These are phyloP conservation scores for Hemiscyllium ocellatum DNA, from an alignment of 2,113 vertebrate genomes.

Conservation along the genomic window DNA sequence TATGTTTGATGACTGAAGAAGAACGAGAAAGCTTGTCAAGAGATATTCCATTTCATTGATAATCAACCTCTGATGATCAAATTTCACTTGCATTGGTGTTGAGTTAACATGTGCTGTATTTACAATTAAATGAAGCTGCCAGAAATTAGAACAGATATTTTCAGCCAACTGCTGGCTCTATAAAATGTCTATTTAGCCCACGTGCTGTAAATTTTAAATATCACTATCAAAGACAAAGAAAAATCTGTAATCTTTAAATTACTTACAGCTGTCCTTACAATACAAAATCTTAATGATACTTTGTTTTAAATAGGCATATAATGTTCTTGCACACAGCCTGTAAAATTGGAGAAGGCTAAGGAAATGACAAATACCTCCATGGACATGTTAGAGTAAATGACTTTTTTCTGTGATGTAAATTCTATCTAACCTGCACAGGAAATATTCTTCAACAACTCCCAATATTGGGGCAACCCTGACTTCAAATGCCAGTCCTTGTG, in stretches of 20 bases:
- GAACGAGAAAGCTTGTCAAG: constrained; percentile 48
- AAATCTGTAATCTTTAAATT: neutral
- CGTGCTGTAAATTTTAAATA: neutral
- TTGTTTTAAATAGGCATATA: neutral
- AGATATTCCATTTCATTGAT: constrained; percentile 52
- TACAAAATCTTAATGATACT: neutral
- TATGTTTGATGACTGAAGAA: constrained; percentile 52
- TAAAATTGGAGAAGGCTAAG: neutral
- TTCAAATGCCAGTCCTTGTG: neutral
- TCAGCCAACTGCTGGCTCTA: neutral
- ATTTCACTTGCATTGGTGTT: neutral
- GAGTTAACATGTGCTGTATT: too few species aligned
- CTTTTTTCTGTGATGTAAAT: neutral
- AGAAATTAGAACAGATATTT: neutral
- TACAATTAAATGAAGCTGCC: neutral
- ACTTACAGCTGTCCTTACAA: neutral
- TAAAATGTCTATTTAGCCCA: neutral
- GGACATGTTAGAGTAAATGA: neutral
- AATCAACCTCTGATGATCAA: constrained; percentile 43
- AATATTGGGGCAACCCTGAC: neutral
- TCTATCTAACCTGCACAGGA: neutral
- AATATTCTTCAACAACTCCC: neutral
- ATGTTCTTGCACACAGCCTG: neutral
- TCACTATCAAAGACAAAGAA: neutral
- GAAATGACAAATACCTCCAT: neutral